Conservation (phyloP, 1,140 invertebrate species). For the Drosophila lowei region DNA sequence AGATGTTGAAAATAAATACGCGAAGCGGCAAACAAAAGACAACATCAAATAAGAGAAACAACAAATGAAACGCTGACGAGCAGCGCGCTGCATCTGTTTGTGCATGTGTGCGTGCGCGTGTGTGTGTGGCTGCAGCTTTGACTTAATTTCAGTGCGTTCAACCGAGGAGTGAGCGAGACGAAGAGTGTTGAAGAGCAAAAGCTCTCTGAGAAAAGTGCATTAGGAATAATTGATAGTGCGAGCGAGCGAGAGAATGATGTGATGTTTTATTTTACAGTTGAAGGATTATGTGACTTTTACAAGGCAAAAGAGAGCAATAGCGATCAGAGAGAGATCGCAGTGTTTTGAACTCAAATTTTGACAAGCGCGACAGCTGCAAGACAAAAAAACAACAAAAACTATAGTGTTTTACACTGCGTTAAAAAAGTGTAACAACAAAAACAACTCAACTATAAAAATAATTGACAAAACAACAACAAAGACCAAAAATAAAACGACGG, state of each 20-base stretch:
- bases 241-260: slow-evolving; percentile 29
- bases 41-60: slow-evolving; percentile 17
- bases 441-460: slow-evolving; percentile 5
- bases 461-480: slow-evolving; percentile 10
- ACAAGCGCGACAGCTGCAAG: slow-evolving; percentile 39
- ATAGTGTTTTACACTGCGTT: slow-evolving; percentile 52
- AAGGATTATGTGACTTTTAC: slow-evolving; percentile 78
- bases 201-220: slow-evolving; percentile 23
- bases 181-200: slow-evolving; percentile 26
- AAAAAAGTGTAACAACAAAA: slow-evolving; percentile 61
- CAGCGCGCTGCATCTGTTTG: too few species aligned
- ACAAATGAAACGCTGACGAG: slow-evolving; percentile 26
- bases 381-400: slow-evolving; percentile 13
- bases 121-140: slow-evolving; percentile 70
- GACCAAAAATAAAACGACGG: slow-evolving; percentile 8
- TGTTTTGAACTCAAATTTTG: slow-evolving; percentile 38
- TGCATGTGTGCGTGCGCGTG: too few species aligned
- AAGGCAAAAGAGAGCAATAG: slow-evolving; percentile 38
- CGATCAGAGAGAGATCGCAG: slow-evolving; percentile 29
- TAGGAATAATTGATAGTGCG: slow-evolving; percentile 10
- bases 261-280: slow-evolving; percentile 63
- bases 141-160: slow-evolving; percentile 83
- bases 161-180: slow-evolving; percentile 48
- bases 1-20: slow-evolving; percentile 31
- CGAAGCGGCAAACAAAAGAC: slow-evolving; percentile 46